Evolutionary conservation across 2,113 vertebrate genomes (phyloP).

Genomic region (Macquaria ambigua): DNA sequence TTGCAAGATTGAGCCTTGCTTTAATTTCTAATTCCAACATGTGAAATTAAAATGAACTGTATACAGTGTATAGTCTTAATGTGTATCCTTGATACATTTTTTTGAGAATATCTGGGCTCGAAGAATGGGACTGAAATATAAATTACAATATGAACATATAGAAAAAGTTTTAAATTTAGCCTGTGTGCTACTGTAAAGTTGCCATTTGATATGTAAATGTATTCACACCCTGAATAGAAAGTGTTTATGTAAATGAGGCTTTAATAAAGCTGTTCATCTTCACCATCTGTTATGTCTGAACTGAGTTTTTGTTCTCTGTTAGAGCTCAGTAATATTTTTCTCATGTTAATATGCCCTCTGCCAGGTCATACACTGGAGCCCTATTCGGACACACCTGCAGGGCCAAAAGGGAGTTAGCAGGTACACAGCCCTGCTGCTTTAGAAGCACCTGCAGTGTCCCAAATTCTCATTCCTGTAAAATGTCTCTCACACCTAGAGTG

Average conservation of each 20-base stretch:
- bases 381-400: constrained; percentile 19
- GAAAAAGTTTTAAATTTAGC: background rate
- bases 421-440: constrained; percentile 11
- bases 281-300: background rate
- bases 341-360: background rate
- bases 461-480: constrained; percentile 27
- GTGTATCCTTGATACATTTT: too few species aligned
- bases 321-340: background rate
- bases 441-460: constrained; percentile 27
- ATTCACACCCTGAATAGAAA: background rate
- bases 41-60: too few species aligned
- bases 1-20: background rate
- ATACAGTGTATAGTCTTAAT: too few species aligned
- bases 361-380: background rate
- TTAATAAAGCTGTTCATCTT: background rate
- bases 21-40: background rate
- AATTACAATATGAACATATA: background rate
- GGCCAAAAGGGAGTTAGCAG: background rate
- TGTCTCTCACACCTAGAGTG: constrained; percentile 17
- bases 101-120: too few species aligned
- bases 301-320: background rate
- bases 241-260: background rate
- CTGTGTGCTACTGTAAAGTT: background rate
- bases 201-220: background rate
- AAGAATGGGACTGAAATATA: background rate